Conservation (phyloP, 2,888 invertebrate species). For the Neuroscelio doddi region DNA sequence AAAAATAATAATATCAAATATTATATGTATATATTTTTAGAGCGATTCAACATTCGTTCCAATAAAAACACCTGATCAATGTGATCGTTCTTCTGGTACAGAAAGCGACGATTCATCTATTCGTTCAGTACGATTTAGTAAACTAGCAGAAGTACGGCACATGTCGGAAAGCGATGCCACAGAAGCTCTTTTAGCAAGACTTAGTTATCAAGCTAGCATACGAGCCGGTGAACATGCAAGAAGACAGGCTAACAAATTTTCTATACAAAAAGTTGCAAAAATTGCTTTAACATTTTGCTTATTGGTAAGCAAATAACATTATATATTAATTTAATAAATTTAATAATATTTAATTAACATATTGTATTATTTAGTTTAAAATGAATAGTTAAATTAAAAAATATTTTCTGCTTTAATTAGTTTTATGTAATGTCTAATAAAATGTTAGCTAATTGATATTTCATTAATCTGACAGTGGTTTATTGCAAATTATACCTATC, state of each 20-base stretch:
- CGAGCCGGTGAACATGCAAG: slow-evolving; percentile 86
- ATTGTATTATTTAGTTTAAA: too few species aligned
- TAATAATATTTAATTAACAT: too few species aligned
- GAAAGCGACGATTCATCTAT: slow-evolving; percentile 90
- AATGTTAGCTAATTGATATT: too few species aligned
- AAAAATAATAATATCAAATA: neutral
- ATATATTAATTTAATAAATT: too few species aligned
- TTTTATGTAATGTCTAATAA: too few species aligned
- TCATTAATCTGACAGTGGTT: slow-evolving; percentile 84
- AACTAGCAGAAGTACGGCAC: slow-evolving; percentile 90
- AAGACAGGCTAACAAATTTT: slow-evolving; percentile 83
- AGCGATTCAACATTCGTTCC: slow-evolving; percentile 95
- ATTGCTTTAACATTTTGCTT: slow-evolving; percentile 90
- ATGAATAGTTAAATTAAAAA: too few species aligned
- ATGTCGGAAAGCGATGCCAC: slow-evolving; percentile 93
- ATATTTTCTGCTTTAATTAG: too few species aligned
- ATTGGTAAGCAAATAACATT: slow-evolving; percentile 75
- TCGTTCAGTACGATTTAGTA: slow-evolving; percentile 91
- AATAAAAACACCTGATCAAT: slow-evolving; percentile 83
- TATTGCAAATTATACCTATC: slow-evolving; percentile 93
- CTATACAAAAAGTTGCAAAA: slow-evolving; percentile 84
- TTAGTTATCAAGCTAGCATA: slow-evolving; percentile 95
- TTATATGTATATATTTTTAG: slow-evolving; percentile 73
- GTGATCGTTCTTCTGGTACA: slow-evolving; percentile 81
- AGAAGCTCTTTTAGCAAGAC: slow-evolving; percentile 91